Percentiles rank a stretch among this genome's conserved stretches.
phyloP scores from a whole-genome alignment of 2,113 vertebrate genomes.

The Perca schrenkii region DNA sequence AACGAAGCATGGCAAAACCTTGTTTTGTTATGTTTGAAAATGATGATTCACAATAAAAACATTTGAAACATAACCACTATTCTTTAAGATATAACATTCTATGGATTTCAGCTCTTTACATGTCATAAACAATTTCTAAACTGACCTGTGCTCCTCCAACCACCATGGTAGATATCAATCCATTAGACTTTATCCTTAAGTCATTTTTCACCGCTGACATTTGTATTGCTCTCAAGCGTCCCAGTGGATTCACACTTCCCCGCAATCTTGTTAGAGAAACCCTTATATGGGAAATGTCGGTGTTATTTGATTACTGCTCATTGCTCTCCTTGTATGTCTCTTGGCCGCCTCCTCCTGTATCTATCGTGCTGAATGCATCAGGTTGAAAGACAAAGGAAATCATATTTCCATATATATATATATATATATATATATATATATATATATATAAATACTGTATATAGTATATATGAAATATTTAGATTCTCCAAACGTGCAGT shows the following conservation, averaged over 20 bases:
- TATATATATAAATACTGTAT: too few species aligned
- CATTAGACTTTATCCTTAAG: constrained; percentile 42
- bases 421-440: too few species aligned
- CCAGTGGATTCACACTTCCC: constrained; percentile 72
- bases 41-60: too few species aligned
- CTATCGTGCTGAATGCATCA: constrained; percentile 20
- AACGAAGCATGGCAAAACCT: too few species aligned
- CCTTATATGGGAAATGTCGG: constrained; percentile 77
- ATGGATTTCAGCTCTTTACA: not conserved
- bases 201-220: constrained; percentile 54
- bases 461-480: not conserved
- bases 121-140: not conserved
- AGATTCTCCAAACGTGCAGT: not conserved
- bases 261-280: constrained; percentile 82
- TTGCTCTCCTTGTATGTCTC: constrained; percentile 39
- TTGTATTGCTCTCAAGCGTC: constrained; percentile 63
- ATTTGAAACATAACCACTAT: too few species aligned
- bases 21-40: too few species aligned
- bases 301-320: constrained; percentile 77
- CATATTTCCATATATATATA: not conserved
- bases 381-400: constrained; percentile 24
- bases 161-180: constrained; percentile 45
- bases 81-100: not conserved
- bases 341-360: constrained; percentile 46
- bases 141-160: constrained; percentile 12